Conservation (phyloP, 1,140 invertebrate species). For the Lepidurus packardi region DNA sequence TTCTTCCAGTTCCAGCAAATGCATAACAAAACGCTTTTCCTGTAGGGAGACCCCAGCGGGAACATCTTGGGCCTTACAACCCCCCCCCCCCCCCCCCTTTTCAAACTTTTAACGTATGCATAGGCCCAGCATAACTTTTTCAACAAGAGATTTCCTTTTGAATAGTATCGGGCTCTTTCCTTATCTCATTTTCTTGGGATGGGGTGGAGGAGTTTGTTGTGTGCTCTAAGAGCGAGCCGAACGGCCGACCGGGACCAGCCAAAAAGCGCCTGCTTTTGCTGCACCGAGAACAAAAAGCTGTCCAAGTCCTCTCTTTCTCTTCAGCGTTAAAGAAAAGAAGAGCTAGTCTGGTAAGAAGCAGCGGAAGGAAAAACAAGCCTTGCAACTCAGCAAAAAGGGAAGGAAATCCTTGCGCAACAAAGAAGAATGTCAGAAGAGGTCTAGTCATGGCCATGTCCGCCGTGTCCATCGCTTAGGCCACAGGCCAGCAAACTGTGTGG, state of each 20-base stretch:
- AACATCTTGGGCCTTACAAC: background rate
- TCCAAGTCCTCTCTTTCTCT: background rate
- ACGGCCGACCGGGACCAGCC: background rate
- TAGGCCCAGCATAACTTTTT: background rate
- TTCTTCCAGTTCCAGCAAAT: background rate
- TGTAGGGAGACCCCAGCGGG: background rate
- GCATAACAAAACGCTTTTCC: background rate
- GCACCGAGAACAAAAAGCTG: slow-evolving; percentile 7
- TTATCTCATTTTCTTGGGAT: background rate
- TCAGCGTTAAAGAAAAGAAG: background rate
- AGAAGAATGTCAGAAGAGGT: slow-evolving; percentile 1
- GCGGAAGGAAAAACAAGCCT: background rate
- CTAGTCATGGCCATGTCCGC: background rate
- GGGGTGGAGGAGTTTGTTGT: background rate
- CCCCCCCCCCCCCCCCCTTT: too few relatives aligned
- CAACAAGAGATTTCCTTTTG: background rate
- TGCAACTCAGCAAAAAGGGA: background rate
- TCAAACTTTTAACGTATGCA: background rate
- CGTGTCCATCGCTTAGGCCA: background rate
- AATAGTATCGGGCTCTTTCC: background rate
- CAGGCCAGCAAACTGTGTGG: background rate
- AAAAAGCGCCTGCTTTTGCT: background rate
- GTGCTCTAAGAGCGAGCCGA: background rate
- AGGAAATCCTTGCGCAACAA: slow-evolving; percentile 10
- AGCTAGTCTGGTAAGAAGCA: background rate